Percentiles rank a stretch among this genome's conserved stretches.
Conservation (phyloP, 1,140 invertebrate genomes). For the Uloborus diversus region DNA sequence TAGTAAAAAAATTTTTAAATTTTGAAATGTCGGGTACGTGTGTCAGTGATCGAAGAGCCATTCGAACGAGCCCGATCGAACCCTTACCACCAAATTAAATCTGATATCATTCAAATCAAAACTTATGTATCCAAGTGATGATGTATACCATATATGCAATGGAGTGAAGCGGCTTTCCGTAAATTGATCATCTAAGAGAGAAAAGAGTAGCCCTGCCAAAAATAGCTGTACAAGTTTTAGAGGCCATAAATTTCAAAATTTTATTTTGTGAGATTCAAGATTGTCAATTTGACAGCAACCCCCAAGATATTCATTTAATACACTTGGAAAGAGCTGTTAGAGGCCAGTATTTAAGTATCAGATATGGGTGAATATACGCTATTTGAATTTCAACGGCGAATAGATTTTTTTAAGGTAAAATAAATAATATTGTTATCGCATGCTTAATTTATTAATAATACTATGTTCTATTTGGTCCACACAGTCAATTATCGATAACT, state of each 20-base stretch:
- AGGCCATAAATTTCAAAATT: background rate
- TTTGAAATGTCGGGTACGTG: background rate
- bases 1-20: slow-evolving; percentile 3
- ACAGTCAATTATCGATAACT: too few species aligned
- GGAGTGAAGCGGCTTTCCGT: background rate
- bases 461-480: too few species aligned
- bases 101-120: background rate
- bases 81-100: background rate
- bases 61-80: too few species aligned
- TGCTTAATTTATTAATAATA: too few species aligned
- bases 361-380: too few species aligned
- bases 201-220: background rate
- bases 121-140: background rate
- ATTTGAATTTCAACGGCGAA: too few species aligned
- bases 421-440: too few species aligned
- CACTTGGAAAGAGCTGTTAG: background rate
- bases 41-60: background rate
- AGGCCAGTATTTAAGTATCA: background rate
- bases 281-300: background rate
- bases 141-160: slow-evolving; percentile 1
- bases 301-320: background rate
- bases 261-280: too few species aligned
- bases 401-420: too few species aligned
- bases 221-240: background rate
- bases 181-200: too few species aligned